These are phyloP conservation scores for human DNA, from an alignment of 2,113 vertebrate genomes.

Conservation along the genomic window GRCh38 chr6:58359501-58360000, in stretches of 20 bases:
- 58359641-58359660: neutral
- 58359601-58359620: neutral
- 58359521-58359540: neutral
- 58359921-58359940: neutral
- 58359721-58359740: neutral
- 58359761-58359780: neutral
- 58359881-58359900: neutral
- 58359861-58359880: neutral
- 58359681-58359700: neutral
- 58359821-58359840: neutral
- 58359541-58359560: neutral
- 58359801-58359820: neutral
- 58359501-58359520: neutral
- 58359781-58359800: neutral
- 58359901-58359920: neutral
- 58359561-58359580: neutral
- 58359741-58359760: neutral
- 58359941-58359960: neutral
- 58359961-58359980: neutral
- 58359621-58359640: neutral
- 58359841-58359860: neutral
- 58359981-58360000: neutral
- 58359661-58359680: neutral
- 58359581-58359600: neutral
- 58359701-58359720: neutral